Evolutionary conservation across 2,888 invertebrate genomes (phyloP), one percentile per base, ranked within the genome.

Genomic region (Achlya flavicornis): DNA sequence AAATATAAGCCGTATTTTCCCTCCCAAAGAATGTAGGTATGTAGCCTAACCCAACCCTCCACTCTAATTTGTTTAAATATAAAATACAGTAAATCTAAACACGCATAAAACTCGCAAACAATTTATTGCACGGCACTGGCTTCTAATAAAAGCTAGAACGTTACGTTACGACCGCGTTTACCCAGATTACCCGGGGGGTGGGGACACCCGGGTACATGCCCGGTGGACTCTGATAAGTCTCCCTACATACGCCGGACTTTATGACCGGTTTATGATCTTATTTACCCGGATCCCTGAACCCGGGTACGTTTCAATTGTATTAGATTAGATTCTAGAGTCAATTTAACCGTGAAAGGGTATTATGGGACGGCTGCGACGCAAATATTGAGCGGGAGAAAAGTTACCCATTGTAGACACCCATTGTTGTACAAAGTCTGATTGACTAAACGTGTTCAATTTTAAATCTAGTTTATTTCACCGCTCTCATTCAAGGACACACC

Each of bases 211-310:
- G n/a, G n/a, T 46, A 46, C 16, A 16, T 16, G 48, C 53, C 53
- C 53, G 53, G 19, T 19, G 19, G 53, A 7, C 53, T 53, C 19
- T 8, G 53, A 53, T 53, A 53, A 53, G 61, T 46, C 61, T 32
- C 63, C 64, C 46, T 33, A 32, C 57, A 16, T 16, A 60, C 19
- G 33, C 5, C 16, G 19, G 33, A 43, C 57, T 65, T 68, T 69
- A 67, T 65, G 66, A 63, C 66, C 67, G 70, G 67, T 79, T 78
- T 83, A 83, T 73, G 76, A 73, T 75, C 75, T 73, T 74, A 76
- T 78, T 79, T 77, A 71, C 81, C 78, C 77, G 64, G 59, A 63
- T 69, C 63, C 68, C 68, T 64, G 61, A 66, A 67, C 64, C 62
- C 65, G 61, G 63, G 48, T 57, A 57, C 10, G 16, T 38, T 61